Evolutionary conservation across 2,113 vertebrate genomes (phyloP), one percentile per base, ranked within the genome.

Genomic region (Bos indicus): DNA sequence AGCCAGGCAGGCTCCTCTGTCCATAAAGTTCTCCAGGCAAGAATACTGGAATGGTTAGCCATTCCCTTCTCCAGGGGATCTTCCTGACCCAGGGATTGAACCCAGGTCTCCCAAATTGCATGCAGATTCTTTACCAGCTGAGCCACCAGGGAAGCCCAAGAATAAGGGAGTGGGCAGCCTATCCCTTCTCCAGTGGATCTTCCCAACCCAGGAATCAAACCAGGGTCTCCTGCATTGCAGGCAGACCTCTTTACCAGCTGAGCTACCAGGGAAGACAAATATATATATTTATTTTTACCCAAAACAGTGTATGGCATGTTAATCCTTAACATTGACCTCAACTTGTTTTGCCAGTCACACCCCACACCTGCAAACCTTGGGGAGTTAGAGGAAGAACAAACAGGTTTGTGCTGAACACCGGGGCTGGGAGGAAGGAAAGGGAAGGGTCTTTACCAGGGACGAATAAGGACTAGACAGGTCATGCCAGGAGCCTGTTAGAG

Each of bases 341-440:
- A 46, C 71, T 96, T 91, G 56, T 51, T 90, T 90, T 80, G 80
- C 77, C 21, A 88, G n/a, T 87, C 23, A 80, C 26, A 80, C 10
- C 28, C 2, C 11, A 93, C 1, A 30, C 5, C 21, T 62, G 30
- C 6, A 86, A 46, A 5, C 88, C 59, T 12, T 67, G 77, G 46
- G 25, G 14, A 88, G 15, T 40, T 60, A 92, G 19, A 71, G 0
- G 8, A 74, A 23, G 46, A 33, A 51, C 9, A 54, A 74, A n/a
- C 16, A 60, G 13, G 6, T 84, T 86, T 86, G 52, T 83, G 51
- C 33, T 77, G 36, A 90, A 52, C 26, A 57, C 21, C 0, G 4
- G 46, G 33, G 0, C 30, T 64, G 10, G 30, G 30, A 23, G 15
- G 2, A 6, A 21, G 11, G 2, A 1, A 23, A 51, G 16, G 14